Percentiles rank a stretch among this genome's conserved stretches.
phyloP scores from a whole-genome alignment of 2,888 invertebrate species.

The Ornithoptera alexandrae region DNA sequence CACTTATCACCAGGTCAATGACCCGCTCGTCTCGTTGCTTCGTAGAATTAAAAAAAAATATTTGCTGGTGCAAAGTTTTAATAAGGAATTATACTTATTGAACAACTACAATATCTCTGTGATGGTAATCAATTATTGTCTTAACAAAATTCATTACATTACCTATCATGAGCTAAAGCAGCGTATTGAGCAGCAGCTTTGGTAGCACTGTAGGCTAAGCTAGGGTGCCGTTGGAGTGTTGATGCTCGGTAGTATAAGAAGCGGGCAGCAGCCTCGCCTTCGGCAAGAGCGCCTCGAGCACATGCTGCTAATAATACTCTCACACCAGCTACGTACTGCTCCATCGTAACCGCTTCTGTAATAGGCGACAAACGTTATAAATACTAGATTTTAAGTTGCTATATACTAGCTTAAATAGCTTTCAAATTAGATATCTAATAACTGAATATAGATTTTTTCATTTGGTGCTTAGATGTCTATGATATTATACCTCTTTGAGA shows the following conservation, averaged over 20 bases:
- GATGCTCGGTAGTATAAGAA: slow-evolving; percentile 84
- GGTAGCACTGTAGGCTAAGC: slow-evolving; percentile 80
- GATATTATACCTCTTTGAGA: too few species aligned
- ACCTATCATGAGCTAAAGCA: slow-evolving; percentile 79
- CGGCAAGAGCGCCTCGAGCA: slow-evolving; percentile 80
- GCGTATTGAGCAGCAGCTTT: slow-evolving; percentile 82
- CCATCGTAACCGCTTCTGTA: slow-evolving; percentile 75
- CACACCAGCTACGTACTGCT: slow-evolving; percentile 83
- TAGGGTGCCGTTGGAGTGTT: slow-evolving; percentile 81
- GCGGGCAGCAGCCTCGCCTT: slow-evolving; percentile 82
- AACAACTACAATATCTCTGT: too few species aligned
- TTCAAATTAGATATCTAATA: too few species aligned
- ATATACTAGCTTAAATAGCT: too few species aligned
- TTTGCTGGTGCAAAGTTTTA: too few species aligned
- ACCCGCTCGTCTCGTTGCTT: too few species aligned
- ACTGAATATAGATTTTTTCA: too few species aligned
- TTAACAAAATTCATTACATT: slow-evolving; percentile 4
- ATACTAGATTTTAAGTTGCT: not conserved
- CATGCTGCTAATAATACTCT: slow-evolving; percentile 81
- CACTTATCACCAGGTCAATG: too few species aligned
- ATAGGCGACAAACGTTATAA: slow-evolving; percentile 1
- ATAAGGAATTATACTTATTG: too few species aligned
- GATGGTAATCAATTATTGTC: too few species aligned
- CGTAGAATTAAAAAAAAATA: too few species aligned
- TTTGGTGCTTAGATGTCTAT: too few species aligned